Evolutionary conservation across 2,113 vertebrate genomes (phyloP).

Genomic region (Pterocles orientalis): DNA sequence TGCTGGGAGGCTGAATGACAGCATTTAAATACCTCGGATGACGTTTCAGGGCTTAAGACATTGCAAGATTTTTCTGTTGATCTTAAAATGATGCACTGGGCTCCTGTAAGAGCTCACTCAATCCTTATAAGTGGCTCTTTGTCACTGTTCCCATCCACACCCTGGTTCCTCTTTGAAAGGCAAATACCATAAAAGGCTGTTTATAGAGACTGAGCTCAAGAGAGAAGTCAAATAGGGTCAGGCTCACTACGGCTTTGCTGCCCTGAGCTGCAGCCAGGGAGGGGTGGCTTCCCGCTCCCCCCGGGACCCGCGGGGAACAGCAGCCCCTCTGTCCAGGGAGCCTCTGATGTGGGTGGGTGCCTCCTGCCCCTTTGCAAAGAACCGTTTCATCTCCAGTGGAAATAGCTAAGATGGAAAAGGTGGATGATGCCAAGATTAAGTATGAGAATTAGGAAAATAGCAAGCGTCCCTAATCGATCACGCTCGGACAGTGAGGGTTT

Average conservation of each 20-base stretch:
- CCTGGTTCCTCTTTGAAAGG: constrained; percentile 56
- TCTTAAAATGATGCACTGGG: constrained; percentile 22
- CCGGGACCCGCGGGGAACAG: neutral
- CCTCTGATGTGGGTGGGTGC: neutral
- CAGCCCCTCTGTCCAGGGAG: neutral
- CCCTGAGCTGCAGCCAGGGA: constrained; percentile 7
- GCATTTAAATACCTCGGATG: neutral
- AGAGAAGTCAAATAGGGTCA: constrained; percentile 69
- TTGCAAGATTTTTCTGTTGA: constrained; percentile 44
- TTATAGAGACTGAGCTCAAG: constrained; percentile 24
- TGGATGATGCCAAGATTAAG: neutral
- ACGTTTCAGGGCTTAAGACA: neutral
- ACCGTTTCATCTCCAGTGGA: neutral
- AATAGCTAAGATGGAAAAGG: neutral
- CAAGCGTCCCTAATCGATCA: constrained; percentile 27
- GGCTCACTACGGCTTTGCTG: neutral
- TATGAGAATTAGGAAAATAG: constrained; percentile 13
- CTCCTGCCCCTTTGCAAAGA: neutral
- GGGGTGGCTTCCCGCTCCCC: neutral
- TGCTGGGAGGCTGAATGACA: neutral
- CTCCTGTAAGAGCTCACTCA: constrained; percentile 13
- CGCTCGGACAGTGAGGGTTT: neutral
- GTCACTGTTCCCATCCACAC: constrained; percentile 43
- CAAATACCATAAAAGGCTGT: constrained; percentile 56
- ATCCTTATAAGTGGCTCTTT: constrained; percentile 48